Percentiles rank a stretch among this genome's conserved stretches.
Evolutionary conservation across 1,140 invertebrate genomes (phyloP).

Genomic region (Drosophila oshimai): DNA sequence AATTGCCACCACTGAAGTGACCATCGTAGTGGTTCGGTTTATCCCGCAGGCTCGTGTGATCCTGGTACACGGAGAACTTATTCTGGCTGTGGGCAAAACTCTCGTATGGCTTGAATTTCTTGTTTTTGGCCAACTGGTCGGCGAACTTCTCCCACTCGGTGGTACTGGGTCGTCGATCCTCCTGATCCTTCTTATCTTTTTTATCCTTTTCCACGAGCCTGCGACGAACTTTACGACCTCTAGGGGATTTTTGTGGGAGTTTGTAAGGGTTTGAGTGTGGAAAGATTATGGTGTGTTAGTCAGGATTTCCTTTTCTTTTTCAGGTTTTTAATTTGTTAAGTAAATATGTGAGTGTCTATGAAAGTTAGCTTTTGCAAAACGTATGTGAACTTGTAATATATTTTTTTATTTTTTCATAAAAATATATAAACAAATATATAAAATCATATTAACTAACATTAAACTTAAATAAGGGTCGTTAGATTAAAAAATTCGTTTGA

Average conservation of each 20-base stretch:
- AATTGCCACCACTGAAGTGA: conserved; percentile 66
- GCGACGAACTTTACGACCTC: conserved; percentile 24
- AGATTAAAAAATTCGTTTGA: too few relatives aligned
- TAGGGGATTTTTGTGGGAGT: conserved; percentile 5
- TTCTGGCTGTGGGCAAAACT: conserved; percentile 56
- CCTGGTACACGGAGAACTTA: conserved; percentile 69
- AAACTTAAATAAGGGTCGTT: too few relatives aligned
- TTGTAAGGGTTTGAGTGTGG: background rate
- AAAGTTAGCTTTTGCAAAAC: background rate
- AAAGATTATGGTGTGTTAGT: conserved; percentile 8
- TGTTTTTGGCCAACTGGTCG: conserved; percentile 64
- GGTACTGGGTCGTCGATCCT: conserved; percentile 55
- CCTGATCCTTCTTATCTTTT: conserved; percentile 27
- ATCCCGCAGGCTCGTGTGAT: conserved; percentile 60
- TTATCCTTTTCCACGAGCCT: background rate
- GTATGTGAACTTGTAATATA: background rate
- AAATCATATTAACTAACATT: too few relatives aligned
- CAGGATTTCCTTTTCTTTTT: background rate
- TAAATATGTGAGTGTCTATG: conserved; percentile 6
- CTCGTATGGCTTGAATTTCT: conserved; percentile 69
- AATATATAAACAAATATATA: too few relatives aligned
- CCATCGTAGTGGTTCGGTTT: conserved; percentile 59
- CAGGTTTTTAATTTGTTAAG: conserved; percentile 3
- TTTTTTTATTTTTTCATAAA: too few relatives aligned
- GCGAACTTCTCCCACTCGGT: conserved; percentile 79